These are phyloP conservation scores for Hydriomena furcata DNA, from an alignment of 2,888 invertebrate species.

Conservation along the genomic window DNA sequence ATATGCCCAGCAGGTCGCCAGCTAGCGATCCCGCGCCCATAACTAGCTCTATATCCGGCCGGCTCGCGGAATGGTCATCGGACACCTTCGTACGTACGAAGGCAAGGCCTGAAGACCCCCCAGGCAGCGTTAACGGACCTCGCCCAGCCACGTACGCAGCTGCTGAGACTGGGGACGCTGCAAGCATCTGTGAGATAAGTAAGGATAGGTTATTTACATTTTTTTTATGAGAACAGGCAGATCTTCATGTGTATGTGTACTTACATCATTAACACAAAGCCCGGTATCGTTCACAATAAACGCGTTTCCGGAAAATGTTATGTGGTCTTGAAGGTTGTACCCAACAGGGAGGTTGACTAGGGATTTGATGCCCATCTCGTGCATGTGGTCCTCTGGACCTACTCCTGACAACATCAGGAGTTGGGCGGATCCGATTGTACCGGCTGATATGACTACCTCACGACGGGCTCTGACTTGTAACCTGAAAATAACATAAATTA, in stretches of 20 bases:
- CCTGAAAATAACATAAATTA: too few species aligned
- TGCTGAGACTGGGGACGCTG: slow-evolving; percentile 80
- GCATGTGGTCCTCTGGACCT: slow-evolving; percentile 86
- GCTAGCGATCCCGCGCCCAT: slow-evolving; percentile 90
- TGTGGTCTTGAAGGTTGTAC: slow-evolving; percentile 91
- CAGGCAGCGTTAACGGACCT: slow-evolving; percentile 90
- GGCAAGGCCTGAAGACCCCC: slow-evolving; percentile 90
- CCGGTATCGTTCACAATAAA: slow-evolving; percentile 87
- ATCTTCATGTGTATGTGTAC: too few species aligned
- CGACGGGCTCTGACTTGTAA: slow-evolving; percentile 82
- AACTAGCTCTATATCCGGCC: slow-evolving; percentile 92
- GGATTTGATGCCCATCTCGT: slow-evolving; percentile 83
- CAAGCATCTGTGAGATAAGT: slow-evolving; percentile 52
- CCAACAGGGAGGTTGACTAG: slow-evolving; percentile 89
- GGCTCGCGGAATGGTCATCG: slow-evolving; percentile 84
- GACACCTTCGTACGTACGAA: slow-evolving; percentile 88
- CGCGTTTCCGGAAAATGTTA: slow-evolving; percentile 88
- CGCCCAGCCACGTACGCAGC: slow-evolving; percentile 85
- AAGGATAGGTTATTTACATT: too few species aligned
- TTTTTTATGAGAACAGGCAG: too few species aligned
- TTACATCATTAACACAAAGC: slow-evolving; percentile 86
- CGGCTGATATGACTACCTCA: slow-evolving; percentile 91
- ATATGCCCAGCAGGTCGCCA: slow-evolving; percentile 87
- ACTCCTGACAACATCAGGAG: slow-evolving; percentile 93
- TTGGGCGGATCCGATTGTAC: slow-evolving; percentile 93